These are phyloP conservation scores for Sinohyriopsis cumingii DNA, from an alignment of 2,888 invertebrate genomes.

Conservation along the genomic window DNA sequence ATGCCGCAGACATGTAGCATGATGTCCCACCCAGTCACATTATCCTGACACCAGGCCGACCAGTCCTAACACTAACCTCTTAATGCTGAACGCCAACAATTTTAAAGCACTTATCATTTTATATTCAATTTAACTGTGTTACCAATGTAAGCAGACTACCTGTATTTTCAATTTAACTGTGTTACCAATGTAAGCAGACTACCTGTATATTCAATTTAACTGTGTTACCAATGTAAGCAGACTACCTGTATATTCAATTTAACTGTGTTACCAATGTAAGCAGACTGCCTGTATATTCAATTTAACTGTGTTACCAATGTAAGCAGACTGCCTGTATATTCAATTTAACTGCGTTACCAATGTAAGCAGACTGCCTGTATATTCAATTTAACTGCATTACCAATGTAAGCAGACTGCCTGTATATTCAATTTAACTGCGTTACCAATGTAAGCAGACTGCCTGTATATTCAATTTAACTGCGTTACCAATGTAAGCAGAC, in stretches of 20 bases:
- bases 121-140: neutral
- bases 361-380: constrained; percentile 48
- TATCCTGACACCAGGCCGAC: too few species aligned
- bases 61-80: too few species aligned
- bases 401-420: constrained; percentile 41
- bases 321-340: constrained; percentile 52
- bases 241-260: constrained; percentile 58
- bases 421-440: too few species aligned
- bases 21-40: too few species aligned
- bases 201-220: constrained; percentile 61
- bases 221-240: neutral
- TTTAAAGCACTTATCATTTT: neutral
- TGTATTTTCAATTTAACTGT: constrained; percentile 45
- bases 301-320: neutral
- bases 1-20: too few species aligned
- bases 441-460: constrained; percentile 33
- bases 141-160: constrained; percentile 37
- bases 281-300: constrained; percentile 54
- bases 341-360: too few species aligned
- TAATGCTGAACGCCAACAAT: too few species aligned
- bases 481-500: constrained; percentile 1
- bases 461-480: too few species aligned
- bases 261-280: neutral
- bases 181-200: constrained; percentile 5
- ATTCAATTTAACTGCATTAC: too few species aligned